Evolutionary conservation across 2,797 vertebrate genomes (phyloP).

Genomic region (Heteromormyrus szaboi): DNA sequence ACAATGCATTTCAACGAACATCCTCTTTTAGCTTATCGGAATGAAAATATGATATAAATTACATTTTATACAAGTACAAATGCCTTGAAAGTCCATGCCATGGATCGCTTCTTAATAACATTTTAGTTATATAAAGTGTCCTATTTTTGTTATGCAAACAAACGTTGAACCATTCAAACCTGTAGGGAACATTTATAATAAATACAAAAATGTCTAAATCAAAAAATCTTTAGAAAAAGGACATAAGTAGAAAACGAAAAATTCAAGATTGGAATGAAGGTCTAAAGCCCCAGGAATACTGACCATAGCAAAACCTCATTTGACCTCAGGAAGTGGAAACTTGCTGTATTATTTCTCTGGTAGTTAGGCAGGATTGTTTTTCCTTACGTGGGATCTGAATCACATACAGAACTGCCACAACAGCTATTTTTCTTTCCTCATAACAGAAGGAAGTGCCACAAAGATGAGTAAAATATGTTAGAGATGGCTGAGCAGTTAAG

Average conservation of each 20-base stretch:
- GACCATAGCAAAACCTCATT: not conserved
- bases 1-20: not conserved
- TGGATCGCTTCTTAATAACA: not conserved
- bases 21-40: not conserved
- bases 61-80: not conserved
- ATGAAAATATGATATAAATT: not conserved
- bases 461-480: not conserved
- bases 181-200: not conserved
- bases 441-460: not conserved
- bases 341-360: not conserved
- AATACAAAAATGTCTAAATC: not conserved
- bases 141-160: not conserved
- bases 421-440: not conserved
- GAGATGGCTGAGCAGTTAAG: not conserved
- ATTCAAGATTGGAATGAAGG: not conserved
- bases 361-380: not conserved
- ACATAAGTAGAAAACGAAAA: not conserved
- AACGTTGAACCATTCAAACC: not conserved
- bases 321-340: not conserved
- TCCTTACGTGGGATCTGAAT: not conserved
- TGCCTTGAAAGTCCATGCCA: not conserved
- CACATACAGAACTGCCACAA: not conserved
- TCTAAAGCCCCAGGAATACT: not conserved
- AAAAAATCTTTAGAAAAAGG: not conserved
- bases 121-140: not conserved